Conservation (phyloP, 2,888 invertebrate species). For the Stenotaenia linearis region DNA sequence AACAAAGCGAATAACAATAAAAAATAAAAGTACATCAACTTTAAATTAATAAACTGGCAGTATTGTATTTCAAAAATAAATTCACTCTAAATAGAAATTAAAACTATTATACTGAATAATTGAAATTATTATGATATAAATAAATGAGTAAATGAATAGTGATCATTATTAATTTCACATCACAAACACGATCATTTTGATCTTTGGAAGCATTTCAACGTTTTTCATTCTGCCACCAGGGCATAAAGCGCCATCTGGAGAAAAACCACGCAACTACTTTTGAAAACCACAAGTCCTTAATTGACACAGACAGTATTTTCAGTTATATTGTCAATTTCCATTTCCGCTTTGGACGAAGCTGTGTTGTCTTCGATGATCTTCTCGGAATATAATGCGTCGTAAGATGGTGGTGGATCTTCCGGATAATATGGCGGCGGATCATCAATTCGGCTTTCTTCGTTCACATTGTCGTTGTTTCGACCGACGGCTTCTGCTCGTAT, state of each 20-base stretch:
- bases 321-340: background rate
- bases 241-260: background rate
- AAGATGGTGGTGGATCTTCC: slow-evolving; percentile 18
- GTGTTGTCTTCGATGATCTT: background rate
- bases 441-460: background rate
- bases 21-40: too few relatives aligned
- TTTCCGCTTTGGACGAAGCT: background rate
- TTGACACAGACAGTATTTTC: background rate
- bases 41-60: too few relatives aligned
- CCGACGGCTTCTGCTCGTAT: background rate
- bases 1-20: too few relatives aligned
- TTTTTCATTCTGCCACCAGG: background rate
- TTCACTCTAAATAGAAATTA: background rate
- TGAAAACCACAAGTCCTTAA: background rate
- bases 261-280: background rate
- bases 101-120: too few relatives aligned
- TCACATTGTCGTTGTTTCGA: background rate
- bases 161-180: background rate
- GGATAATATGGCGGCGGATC: background rate
- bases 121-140: too few relatives aligned
- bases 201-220: background rate
- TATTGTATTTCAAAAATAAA: too few relatives aligned
- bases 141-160: background rate
- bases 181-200: background rate
- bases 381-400: background rate